Percentiles rank a stretch among this genome's conserved stretches.
Conservation (phyloP, 2,888 invertebrate species). For the Steromphala cineraria region DNA sequence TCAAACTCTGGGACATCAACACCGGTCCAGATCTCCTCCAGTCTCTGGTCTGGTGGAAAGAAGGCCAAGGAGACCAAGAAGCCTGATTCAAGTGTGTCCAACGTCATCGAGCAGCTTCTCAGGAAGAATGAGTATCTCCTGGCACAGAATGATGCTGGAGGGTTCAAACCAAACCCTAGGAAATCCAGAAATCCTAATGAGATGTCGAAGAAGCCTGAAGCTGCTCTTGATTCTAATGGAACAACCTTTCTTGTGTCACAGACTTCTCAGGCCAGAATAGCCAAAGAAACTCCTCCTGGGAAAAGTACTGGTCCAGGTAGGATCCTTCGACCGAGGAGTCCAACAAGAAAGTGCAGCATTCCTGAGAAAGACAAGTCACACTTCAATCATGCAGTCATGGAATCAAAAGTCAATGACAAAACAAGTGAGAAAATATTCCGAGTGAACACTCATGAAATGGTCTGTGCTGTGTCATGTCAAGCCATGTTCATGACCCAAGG, state of each 20-base stretch:
- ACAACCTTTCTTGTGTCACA: slow-evolving; percentile 20
- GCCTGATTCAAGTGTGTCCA: slow-evolving; percentile 18
- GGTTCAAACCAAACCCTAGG: slow-evolving; percentile 45
- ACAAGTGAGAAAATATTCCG: slow-evolving; percentile 42
- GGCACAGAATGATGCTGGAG: slow-evolving; percentile 49
- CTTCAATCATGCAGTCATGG: slow-evolving; percentile 52
- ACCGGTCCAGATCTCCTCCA: background rate
- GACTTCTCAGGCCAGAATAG: slow-evolving; percentile 17
- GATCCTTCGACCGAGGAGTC: slow-evolving; percentile 48
- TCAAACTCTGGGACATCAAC: slow-evolving; percentile 6
- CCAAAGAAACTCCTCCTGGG: background rate
- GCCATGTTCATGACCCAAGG: slow-evolving; percentile 45
- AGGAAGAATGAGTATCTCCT: slow-evolving; percentile 53
- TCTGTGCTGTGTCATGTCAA: slow-evolving; percentile 60
- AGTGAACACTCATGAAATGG: slow-evolving; percentile 51
- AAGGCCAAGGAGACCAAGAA: slow-evolving; percentile 16
- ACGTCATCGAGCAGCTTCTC: slow-evolving; percentile 54
- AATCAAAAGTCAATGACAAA: slow-evolving; percentile 44
- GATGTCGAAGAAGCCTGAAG: background rate
- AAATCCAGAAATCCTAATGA: slow-evolving; percentile 27
- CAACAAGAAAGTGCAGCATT: slow-evolving; percentile 45
- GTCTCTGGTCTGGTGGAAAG: slow-evolving; percentile 16
- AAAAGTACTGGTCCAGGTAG: slow-evolving; percentile 24
- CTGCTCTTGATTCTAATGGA: background rate
- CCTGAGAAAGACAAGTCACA: slow-evolving; percentile 42